Base-by-base conservation (phyloP, 2,797 vertebrate genomes). In the Pempheris klunzingeri region DNA sequence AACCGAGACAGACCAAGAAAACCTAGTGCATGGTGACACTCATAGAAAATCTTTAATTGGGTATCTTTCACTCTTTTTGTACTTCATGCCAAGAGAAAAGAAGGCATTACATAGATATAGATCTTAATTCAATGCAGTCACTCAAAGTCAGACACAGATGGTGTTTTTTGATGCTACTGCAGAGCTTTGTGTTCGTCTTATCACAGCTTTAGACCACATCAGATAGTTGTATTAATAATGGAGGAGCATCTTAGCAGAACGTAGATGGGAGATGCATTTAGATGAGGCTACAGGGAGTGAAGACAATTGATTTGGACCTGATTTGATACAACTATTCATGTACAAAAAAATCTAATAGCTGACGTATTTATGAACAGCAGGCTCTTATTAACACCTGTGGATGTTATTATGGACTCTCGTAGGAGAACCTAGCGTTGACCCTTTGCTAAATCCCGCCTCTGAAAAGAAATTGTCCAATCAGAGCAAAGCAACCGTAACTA, bases 91-190 rank as follows among this genome's bases (percentile, higher is more conserved):
- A 1, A 54, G 44, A 77, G 32, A 89, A 81, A 63, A 75, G 54
- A 80, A 50, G 43, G 64, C 68, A 87, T 91, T 90, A 90, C 61
- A 41, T 18, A 81, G 92, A 92, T 93, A 91, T 34, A 1, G 54
- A 92, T 92, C 91, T 83, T 74, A 78, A 92, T 87, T 86, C 74
- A 78, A 59, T n/a, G 30, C 86, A 81, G 90, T 87, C 87, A 84
- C 84, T 92, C 88, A 86, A 71, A 86, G 76, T 75, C 64, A 46
- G 74, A 66, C 69, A 67, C 34, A 15, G 57, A 34, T 20, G 46
- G 58, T n/a, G 17, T 64, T 74, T 80, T 76, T 68, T 49, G 61
- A 80, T 50, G 69, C 75, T 41, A n/a, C 61, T 18, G 13, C 44
- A 69, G 69, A 58, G 66, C 68, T 88, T 89, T 92, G 88, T 91